phyloP scores from a whole-genome alignment of 2,113 vertebrate species.

The Micronycteris hirsuta region DNA sequence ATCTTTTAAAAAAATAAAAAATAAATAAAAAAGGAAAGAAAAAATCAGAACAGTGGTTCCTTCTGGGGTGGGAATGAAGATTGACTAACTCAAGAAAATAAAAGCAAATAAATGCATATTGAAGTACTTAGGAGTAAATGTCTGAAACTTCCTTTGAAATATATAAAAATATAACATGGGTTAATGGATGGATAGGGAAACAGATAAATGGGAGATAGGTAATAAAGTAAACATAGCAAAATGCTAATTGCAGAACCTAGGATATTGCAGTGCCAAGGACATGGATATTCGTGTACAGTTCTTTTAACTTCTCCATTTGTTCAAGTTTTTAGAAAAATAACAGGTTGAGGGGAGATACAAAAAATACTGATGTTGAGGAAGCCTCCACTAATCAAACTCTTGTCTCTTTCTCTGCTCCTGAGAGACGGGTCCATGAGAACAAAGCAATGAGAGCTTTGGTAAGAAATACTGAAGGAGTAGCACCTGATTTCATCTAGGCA shows the following conservation, averaged over 20 bases:
- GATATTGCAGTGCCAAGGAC: neutral
- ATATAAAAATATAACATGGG: neutral
- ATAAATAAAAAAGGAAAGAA: no score
- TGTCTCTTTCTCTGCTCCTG: neutral
- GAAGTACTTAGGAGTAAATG: neutral
- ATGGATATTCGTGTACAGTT: neutral
- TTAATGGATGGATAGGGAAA: neutral
- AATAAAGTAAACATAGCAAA: neutral
- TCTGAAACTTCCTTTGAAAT: neutral
- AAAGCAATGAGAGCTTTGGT: neutral
- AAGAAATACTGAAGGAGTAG: neutral
- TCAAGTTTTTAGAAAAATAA: conserved; percentile 5
- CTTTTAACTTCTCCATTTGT: neutral
- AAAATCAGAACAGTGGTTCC: neutral
- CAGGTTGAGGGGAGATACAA: neutral
- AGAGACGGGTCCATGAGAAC: neutral
- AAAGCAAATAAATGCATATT: neutral
- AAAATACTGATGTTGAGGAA: neutral
- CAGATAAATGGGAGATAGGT: neutral
- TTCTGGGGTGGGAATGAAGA: neutral
- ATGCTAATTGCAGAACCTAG: neutral
- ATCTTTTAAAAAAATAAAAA: no score
- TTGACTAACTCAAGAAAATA: neutral
- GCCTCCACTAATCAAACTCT: neutral
- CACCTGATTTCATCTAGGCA: neutral